phyloP scores from a whole-genome alignment of 2,113 vertebrate genomes.

The Castor canadensis region DNA sequence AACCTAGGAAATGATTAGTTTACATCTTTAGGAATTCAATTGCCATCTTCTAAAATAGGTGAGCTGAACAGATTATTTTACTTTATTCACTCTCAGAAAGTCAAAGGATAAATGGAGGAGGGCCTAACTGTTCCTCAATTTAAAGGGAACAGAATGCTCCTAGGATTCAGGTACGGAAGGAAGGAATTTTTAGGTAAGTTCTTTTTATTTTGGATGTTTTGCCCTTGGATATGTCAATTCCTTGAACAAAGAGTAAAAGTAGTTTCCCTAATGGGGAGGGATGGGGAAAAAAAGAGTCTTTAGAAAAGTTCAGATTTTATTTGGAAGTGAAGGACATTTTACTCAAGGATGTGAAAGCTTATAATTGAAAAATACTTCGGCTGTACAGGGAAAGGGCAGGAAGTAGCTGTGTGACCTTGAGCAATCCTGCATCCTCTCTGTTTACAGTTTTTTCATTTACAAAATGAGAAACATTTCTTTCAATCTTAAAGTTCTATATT shows the following conservation, averaged over 20 bases:
- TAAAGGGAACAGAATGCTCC: background rate
- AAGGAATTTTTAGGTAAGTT: slow-evolving; percentile 48
- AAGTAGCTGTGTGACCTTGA: background rate
- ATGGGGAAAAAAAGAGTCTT: background rate
- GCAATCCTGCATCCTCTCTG: background rate
- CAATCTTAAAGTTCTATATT: background rate
- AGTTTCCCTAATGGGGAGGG: slow-evolving; percentile 64
- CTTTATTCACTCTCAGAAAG: background rate
- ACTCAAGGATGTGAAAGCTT: slow-evolving; percentile 16
- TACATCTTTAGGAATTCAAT: background rate
- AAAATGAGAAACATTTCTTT: background rate
- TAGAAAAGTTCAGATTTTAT: slow-evolving; percentile 39
- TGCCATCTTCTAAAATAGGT: background rate
- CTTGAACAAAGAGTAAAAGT: slow-evolving; percentile 67
- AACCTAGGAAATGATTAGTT: background rate
- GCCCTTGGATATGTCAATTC: slow-evolving; percentile 56
- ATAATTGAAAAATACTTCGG: background rate
- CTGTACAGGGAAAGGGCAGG: background rate
- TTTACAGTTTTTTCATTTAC: slow-evolving; percentile 9
- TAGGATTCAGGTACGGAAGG: background rate
- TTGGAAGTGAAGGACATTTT: slow-evolving; percentile 54
- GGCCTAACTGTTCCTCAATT: background rate
- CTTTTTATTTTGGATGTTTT: slow-evolving; percentile 55
- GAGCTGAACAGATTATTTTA: background rate
- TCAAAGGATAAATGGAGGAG: background rate